Conservation (phyloP, 2,797 vertebrate genomes). For the Amniataba percoides region DNA sequence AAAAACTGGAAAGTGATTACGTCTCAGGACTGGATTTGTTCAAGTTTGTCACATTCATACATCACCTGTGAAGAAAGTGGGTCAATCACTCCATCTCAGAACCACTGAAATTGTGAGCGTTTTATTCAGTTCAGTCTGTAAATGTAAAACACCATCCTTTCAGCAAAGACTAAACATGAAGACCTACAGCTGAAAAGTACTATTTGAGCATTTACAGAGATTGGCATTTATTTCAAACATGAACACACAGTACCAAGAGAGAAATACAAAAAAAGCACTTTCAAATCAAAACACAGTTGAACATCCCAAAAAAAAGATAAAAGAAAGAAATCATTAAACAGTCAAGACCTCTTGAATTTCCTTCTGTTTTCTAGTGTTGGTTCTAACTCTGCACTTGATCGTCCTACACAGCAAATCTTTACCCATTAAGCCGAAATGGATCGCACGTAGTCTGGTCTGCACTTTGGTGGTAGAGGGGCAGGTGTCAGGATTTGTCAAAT, state of each 20-base stretch:
- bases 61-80: slow-evolving; percentile 10
- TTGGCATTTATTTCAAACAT: slow-evolving; percentile 85
- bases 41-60: slow-evolving; percentile 21
- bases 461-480: slow-evolving; percentile 73
- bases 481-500: slow-evolving; percentile 43
- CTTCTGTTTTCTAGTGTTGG: not conserved
- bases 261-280: slow-evolving; percentile 82
- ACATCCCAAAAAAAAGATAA: slow-evolving; percentile 66
- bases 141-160: slow-evolving; percentile 44
- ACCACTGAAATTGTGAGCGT: slow-evolving; percentile 27
- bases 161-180: slow-evolving; percentile 22
- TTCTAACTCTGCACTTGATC: slow-evolving; percentile 20
- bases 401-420: slow-evolving; percentile 49
- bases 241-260: slow-evolving; percentile 80
- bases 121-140: slow-evolving; percentile 45
- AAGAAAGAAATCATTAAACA: slow-evolving; percentile 71
- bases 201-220: slow-evolving; percentile 65
- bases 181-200: slow-evolving; percentile 36
- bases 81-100: not conserved
- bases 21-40: slow-evolving; percentile 34
- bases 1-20: slow-evolving; percentile 20
- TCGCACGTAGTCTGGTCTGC: slow-evolving; percentile 53
- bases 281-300: slow-evolving; percentile 80
- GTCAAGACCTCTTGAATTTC: slow-evolving; percentile 58
- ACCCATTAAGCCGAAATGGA: slow-evolving; percentile 39